phyloP scores from a whole-genome alignment of 2,113 vertebrate species.

The Carassius auratus region DNA sequence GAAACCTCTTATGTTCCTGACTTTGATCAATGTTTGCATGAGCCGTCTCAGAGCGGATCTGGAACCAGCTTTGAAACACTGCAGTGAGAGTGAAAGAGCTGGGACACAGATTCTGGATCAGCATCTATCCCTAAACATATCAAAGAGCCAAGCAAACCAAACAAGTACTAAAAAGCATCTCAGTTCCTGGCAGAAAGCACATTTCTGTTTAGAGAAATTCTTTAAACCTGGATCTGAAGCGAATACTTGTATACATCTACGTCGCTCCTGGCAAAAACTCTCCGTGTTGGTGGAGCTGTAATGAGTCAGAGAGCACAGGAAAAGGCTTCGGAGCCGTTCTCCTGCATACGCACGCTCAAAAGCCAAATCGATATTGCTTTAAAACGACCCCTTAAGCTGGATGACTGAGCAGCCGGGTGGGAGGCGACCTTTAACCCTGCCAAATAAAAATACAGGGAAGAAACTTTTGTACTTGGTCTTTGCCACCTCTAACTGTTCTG shows the following conservation, averaged over 20 bases:
- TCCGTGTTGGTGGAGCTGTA: slow-evolving; percentile 56
- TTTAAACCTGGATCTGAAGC: slow-evolving; percentile 33
- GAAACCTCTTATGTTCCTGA: slow-evolving; percentile 11
- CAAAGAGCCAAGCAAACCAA: background rate
- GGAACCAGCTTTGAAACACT: background rate
- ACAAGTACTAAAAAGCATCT: slow-evolving; percentile 2
- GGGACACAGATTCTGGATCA: background rate
- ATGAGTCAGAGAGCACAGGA: slow-evolving; percentile 57
- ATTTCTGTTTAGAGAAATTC: slow-evolving; percentile 13
- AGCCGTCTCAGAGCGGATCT: background rate
- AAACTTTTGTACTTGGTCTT: slow-evolving; percentile 48
- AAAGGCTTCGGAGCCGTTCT: slow-evolving; percentile 26
- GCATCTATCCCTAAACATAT: slow-evolving; percentile 1
- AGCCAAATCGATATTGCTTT: slow-evolving; percentile 54
- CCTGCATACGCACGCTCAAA: slow-evolving; percentile 27
- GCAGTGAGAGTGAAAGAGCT: background rate
- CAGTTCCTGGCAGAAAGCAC: background rate
- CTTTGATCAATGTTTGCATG: slow-evolving; percentile 37
- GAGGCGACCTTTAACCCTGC: slow-evolving; percentile 65
- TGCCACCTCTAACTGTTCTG: slow-evolving; percentile 39
- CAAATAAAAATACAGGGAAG: slow-evolving; percentile 55
- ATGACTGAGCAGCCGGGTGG: slow-evolving; percentile 56
- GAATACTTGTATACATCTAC: background rate
- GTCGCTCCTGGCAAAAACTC: slow-evolving; percentile 42
- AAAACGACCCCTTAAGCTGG: slow-evolving; percentile 53